These are phyloP conservation scores for Plectropomus leopardus DNA, from an alignment of 2,113 vertebrate species.

Conservation along the genomic window DNA sequence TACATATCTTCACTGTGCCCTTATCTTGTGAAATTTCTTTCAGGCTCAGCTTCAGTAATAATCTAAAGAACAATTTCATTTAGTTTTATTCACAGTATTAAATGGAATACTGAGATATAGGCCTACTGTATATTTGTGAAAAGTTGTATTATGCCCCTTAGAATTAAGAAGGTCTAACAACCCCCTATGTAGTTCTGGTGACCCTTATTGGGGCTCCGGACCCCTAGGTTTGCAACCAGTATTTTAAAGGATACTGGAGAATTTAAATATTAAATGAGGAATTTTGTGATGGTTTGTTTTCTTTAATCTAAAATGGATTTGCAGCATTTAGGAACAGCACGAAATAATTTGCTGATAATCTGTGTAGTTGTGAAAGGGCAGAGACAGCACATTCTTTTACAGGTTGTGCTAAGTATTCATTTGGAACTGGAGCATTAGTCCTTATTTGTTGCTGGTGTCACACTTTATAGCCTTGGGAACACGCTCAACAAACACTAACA, in stretches of 20 bases:
- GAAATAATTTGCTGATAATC: slow-evolving; percentile 59
- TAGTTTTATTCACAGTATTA: too few species aligned
- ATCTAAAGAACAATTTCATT: too few species aligned
- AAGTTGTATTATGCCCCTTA: too few species aligned
- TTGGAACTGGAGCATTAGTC: slow-evolving; percentile 75
- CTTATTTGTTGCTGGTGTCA: slow-evolving; percentile 78
- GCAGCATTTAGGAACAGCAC: slow-evolving; percentile 7
- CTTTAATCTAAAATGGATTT: slow-evolving; percentile 24
- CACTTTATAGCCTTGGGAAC: slow-evolving; percentile 78
- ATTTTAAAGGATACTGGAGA: not conserved
- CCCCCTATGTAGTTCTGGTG: too few species aligned
- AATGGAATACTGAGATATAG: too few species aligned
- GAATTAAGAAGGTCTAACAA: too few species aligned
- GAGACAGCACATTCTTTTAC: slow-evolving; percentile 64
- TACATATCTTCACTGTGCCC: too few species aligned
- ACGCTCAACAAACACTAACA: slow-evolving; percentile 79
- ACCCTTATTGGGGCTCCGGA: too few species aligned
- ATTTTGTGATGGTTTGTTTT: slow-evolving; percentile 14
- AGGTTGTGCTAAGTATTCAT: slow-evolving; percentile 75
- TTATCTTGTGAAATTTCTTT: too few species aligned
- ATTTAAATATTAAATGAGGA: not conserved
- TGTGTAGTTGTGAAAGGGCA: slow-evolving; percentile 54
- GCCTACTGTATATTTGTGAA: too few species aligned
- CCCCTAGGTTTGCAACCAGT: too few species aligned
- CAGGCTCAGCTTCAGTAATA: too few species aligned